These are phyloP conservation scores for Mamestra brassicae DNA, from an alignment of 2,888 invertebrate species.

Conservation along the genomic window DNA sequence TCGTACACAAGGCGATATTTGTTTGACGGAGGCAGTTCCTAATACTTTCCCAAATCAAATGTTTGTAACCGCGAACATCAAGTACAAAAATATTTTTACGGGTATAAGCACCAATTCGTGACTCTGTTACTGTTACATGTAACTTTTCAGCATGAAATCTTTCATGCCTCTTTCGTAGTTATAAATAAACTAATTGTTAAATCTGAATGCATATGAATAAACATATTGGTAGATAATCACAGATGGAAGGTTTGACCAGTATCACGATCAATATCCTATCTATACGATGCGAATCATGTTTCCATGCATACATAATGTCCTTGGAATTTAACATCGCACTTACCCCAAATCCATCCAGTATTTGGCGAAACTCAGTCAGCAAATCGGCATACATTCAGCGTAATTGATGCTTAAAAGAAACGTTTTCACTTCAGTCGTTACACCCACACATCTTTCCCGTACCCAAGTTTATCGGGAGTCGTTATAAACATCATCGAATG, in stretches of 20 bases:
- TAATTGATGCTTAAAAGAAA: conserved; percentile 50
- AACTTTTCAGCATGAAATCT: neutral
- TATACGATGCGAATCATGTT: conserved; percentile 30
- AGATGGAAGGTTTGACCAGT: conserved; percentile 1
- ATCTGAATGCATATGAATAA: neutral
- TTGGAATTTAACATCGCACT: conserved; percentile 40
- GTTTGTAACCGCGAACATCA: neutral
- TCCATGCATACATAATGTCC: conserved; percentile 49
- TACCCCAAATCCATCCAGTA: conserved; percentile 41
- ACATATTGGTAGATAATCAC: neutral
- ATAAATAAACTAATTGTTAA: neutral
- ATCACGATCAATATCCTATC: conserved; percentile 39
- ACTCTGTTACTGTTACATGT: neutral
- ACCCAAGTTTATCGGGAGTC: conserved; percentile 37
- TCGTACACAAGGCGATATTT: conserved; percentile 20
- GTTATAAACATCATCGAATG: conserved; percentile 60
- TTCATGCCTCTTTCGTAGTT: neutral
- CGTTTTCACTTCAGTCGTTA: conserved; percentile 22
- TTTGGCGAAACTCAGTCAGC: conserved; percentile 11
- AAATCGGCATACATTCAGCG: conserved; percentile 15
- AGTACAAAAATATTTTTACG: neutral
- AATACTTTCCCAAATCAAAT: conserved; percentile 5
- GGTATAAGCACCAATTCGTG: neutral
- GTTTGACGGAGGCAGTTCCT: conserved; percentile 2
- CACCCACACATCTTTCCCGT: conserved; percentile 27